Evolutionary conservation across 2,797 vertebrate species (phyloP), one percentile per base, ranked within the genome.

Genomic region (Onychomys arenicola): DNA sequence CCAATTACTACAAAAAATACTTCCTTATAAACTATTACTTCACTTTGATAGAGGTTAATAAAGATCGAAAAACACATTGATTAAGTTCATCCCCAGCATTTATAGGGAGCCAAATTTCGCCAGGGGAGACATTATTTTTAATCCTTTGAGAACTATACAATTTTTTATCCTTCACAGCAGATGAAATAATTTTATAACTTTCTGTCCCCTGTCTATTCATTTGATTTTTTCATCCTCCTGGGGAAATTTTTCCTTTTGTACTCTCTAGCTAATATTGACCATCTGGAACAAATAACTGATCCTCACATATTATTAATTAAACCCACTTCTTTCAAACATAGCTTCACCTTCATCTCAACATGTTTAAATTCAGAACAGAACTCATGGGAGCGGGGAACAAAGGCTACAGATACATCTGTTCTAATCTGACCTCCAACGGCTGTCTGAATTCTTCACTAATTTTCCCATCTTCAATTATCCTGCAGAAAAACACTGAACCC

Each of bases 131-230:
- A 23, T 75, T 29, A 19, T 46, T 34, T 65, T 9, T 16, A 95
- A 82, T 90, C 59, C 49, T 95, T 95, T 96, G 55, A 92, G 55
- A 88, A 43, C 7, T 55, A 3, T 55, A 65, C 16, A 92, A 89
- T 94, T 65, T 88, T 83, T 75, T 57, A 93, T 95, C 88, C 93
- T 97, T 84, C 67, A 93, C 81, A 94, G 86, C 75, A 94, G 96
- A 94, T 43, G 67, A 89, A 90, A 59, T 86, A 93, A 91, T 75
- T 93, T 92, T 76, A 94, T 93, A 92, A 91, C 73, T 95, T 93
- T 87, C 57, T 87, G 21, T 65, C 81, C 29, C 90, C 34, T 81
- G 43, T 83, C 78, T 93, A 84, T 76, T 97, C 92, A 95, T 97
- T 89, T 95, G 92, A 92, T 52, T 96, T 97, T 97, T 93, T 86